Percentiles rank a stretch among this genome's conserved stretches.
phyloP scores from a whole-genome alignment of 2,888 invertebrate genomes.

The Aspidiotus rigidus region DNA sequence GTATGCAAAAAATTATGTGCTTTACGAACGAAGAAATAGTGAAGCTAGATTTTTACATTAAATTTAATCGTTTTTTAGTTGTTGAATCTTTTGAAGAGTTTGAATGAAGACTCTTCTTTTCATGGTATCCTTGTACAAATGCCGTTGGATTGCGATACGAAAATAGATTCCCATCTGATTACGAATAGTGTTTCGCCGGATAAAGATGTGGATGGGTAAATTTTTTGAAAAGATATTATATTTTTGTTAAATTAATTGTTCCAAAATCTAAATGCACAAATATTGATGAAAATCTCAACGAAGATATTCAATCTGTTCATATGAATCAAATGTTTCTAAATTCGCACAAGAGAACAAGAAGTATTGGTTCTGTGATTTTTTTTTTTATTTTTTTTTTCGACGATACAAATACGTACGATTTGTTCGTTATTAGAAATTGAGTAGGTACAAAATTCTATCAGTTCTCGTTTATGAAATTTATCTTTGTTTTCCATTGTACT shows the following conservation, averaged over 20 bases:
- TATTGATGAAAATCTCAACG: too few species aligned
- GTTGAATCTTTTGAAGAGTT: constrained; percentile 55
- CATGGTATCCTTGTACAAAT: constrained; percentile 96
- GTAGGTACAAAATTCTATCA: too few species aligned
- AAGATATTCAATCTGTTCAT: not conserved
- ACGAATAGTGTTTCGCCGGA: constrained; percentile 78
- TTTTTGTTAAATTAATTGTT: not conserved
- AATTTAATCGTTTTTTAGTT: constrained; percentile 47
- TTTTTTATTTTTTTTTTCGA: too few species aligned
- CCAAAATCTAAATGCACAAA: too few species aligned
- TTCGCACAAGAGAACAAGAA: too few species aligned
- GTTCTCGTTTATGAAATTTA: too few species aligned
- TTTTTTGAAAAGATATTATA: constrained; percentile 16
- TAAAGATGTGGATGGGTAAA: constrained; percentile 93
- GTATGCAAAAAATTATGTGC: constrained; percentile 44
- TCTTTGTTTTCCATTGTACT: constrained; percentile 6
- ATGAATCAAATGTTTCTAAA: too few species aligned
- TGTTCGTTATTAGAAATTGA: too few species aligned
- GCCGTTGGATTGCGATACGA: constrained; percentile 75
- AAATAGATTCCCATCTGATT: constrained; percentile 76
- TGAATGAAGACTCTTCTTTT: constrained; percentile 74
- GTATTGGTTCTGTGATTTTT: too few species aligned
- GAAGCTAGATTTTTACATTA: not conserved
- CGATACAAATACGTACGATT: too few species aligned
- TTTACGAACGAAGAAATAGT: not conserved